Percentiles rank a stretch among this genome's conserved stretches.
Conservation (phyloP, 2,113 vertebrate species). For the Rhombomys opimus region DNA sequence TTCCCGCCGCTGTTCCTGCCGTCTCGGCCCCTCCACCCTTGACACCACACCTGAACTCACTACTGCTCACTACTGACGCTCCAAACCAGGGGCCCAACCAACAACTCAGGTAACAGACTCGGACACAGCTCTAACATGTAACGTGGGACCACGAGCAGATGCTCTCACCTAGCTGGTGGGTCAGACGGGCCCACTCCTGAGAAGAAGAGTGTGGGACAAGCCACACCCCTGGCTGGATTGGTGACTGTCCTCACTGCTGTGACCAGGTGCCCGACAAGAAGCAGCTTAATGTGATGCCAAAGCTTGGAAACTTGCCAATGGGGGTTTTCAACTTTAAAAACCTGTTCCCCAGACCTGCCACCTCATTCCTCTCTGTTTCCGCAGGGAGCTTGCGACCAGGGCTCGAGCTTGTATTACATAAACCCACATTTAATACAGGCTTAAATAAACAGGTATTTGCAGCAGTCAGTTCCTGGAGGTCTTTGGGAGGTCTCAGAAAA, state of each 20-base stretch:
- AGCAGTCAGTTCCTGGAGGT: too few species aligned
- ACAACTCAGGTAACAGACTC: background rate
- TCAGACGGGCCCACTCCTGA: background rate
- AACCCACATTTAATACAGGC: too few species aligned
- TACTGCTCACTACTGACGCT: too few species aligned
- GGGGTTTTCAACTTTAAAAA: too few species aligned
- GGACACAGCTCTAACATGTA: background rate
- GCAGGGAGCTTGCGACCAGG: too few species aligned
- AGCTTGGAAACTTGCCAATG: too few species aligned
- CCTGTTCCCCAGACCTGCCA: too few species aligned
- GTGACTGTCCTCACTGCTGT: background rate
- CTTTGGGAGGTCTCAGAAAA: background rate
- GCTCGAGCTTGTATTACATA: too few species aligned
- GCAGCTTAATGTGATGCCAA: background rate
- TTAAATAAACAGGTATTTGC: too few species aligned
- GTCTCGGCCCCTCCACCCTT: background rate
- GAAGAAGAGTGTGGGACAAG: constrained; percentile 18
- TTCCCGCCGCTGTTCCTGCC: background rate
- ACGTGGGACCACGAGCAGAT: background rate
- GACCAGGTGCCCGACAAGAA: background rate
- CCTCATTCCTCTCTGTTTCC: too few species aligned
- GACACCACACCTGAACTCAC: background rate
- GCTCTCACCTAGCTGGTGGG: too few species aligned
- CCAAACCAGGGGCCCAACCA: background rate
- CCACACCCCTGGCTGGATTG: background rate